These are phyloP conservation scores for Thomomys bottae DNA, from an alignment of 2,113 vertebrate species.

Conservation along the genomic window DNA sequence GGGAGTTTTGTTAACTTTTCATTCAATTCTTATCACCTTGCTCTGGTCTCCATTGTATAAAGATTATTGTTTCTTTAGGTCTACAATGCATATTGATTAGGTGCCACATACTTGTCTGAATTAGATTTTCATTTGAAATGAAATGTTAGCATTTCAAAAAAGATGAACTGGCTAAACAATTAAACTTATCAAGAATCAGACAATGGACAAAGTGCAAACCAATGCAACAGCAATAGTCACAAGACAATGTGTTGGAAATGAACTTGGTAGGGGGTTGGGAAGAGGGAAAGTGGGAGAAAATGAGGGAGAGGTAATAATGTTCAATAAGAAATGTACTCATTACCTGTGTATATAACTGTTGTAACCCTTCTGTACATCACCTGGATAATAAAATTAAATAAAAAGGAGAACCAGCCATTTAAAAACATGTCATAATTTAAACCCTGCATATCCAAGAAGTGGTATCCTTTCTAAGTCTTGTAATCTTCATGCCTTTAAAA, in stretches of 20 bases:
- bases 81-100: not conserved
- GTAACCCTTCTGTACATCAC: too few species aligned
- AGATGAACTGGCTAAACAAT: constrained; percentile 36
- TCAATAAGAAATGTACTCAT: too few species aligned
- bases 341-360: too few species aligned
- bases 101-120: not conserved
- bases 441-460: not conserved
- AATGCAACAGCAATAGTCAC: too few species aligned
- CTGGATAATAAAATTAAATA: too few species aligned
- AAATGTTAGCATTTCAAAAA: constrained; percentile 22
- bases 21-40: not conserved
- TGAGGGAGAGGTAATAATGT: too few species aligned
- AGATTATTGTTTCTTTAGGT: constrained; percentile 6
- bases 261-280: too few species aligned
- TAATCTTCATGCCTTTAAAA: constrained; percentile 43
- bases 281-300: too few species aligned
- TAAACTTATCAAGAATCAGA: constrained; percentile 41
- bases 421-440: constrained; percentile 39
- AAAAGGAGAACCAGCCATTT: constrained; percentile 41
- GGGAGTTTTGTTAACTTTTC: constrained; percentile 27
- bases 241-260: too few species aligned
- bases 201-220: too few species aligned
- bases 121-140: constrained; percentile 21
- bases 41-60: not conserved
- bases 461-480: not conserved